Base-by-base conservation (phyloP, 2,113 vertebrate species). In the Sialia sialis region DNA sequence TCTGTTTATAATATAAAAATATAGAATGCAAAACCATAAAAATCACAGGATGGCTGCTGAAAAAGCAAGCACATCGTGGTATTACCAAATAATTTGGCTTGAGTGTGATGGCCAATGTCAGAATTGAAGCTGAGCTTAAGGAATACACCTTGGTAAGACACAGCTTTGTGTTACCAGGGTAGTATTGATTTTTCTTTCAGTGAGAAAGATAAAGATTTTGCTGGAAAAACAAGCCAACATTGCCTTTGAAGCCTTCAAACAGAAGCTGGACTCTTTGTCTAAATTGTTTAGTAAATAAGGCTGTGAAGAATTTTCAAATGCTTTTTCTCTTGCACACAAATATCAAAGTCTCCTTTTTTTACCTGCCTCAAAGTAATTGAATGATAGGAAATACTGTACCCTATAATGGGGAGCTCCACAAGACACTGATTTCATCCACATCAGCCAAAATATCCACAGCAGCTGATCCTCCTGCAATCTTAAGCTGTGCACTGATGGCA, bases 31-130 rank as follows among this genome's bases (percentile, higher is more conserved):
- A 54, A 73, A 13, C 12, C 5, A 3, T 13, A 5, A 84, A 51
- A 74, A 74, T 6, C 23, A 43, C 39, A 55, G 0, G 0, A 36
- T 27, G 38, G 43, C n/a, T 68, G 77, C 73, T 41, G 55, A 38
- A 48, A 41, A 51, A 36, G 58, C 32, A 64, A 79, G 49, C 26
- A 38, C 16, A 6, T 11, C 0, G 0, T 2, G 6, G 2, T 43
- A 13, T 67, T 87, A 75, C 69, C 39, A 84, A 60, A 52, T 41
- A 21, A 44, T 52, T 76, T 60, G 52, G 30, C 73, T 34, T 41
- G 48, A 59, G 30, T 11, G 39, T 16, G 30, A 77, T 17, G 32
- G 66, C 32, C 58, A 36, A 2, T 29, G 25, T 26, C 69, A 86
- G 46, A 44, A 73, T 54, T 92, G 44, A 16, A 41, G 19, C 11